These are phyloP conservation scores for Dipus sagitta DNA, from an alignment of 2,797 vertebrate genomes.

Conservation along the genomic window DNA sequence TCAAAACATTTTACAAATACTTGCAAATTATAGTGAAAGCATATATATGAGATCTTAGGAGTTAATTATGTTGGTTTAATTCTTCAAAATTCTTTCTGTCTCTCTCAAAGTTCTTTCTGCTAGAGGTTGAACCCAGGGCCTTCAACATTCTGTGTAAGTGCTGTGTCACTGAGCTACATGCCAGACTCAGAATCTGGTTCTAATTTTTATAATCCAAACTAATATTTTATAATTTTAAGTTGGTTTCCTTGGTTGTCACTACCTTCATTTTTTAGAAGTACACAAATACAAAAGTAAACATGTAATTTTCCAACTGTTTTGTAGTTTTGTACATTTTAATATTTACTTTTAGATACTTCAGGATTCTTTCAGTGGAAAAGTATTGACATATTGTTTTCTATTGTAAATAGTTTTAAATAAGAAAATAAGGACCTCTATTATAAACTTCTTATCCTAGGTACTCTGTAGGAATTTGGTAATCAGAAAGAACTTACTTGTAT, in stretches of 20 bases:
- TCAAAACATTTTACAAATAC: constrained; percentile 16
- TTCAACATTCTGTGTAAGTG: background rate
- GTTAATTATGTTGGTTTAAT: constrained; percentile 1
- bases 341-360: constrained; percentile 4
- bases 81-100: background rate
- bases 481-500: background rate
- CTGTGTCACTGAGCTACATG: background rate
- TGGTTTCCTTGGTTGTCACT: background rate
- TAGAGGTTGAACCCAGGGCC: background rate
- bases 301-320: background rate
- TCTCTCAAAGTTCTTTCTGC: background rate
- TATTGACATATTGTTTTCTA: constrained; percentile 25
- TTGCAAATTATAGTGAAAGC: constrained; percentile 8
- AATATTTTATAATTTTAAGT: background rate
- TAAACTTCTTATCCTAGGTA: constrained; percentile 15
- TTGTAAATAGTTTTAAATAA: constrained; percentile 58
- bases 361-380: background rate
- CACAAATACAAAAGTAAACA: background rate
- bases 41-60: constrained; percentile 25
- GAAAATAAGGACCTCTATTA: background rate
- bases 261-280: background rate
- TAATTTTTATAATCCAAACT: background rate
- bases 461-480: background rate
- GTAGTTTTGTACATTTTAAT: background rate
- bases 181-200: background rate